Conservation (phyloP, 2,113 vertebrate species). For the Solenodon paradoxus region DNA sequence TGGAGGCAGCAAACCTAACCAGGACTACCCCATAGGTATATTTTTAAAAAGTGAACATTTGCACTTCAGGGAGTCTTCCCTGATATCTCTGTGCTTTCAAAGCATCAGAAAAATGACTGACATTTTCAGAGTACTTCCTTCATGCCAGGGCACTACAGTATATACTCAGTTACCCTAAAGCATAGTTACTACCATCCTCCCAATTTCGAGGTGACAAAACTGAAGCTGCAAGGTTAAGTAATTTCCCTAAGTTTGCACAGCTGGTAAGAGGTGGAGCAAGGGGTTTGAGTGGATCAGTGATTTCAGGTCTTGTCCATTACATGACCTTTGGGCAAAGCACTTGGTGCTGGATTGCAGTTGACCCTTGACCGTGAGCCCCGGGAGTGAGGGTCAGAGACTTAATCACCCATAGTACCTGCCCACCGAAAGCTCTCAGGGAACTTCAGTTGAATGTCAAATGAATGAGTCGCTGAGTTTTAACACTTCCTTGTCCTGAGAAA, state of each 20-base stretch:
- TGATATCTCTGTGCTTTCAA: too few relatives aligned
- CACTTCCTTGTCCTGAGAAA: not conserved
- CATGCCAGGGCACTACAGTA: too few relatives aligned
- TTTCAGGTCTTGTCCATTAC: not conserved
- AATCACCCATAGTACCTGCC: not conserved
- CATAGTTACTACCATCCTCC: not conserved
- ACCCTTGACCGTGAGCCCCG: not conserved
- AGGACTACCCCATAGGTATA: too few relatives aligned
- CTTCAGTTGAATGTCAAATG: not conserved
- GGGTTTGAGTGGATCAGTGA: not conserved
- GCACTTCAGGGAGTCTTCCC: not conserved
- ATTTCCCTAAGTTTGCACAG: too few relatives aligned
- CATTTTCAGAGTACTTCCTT: not conserved
- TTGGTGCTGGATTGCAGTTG: too few relatives aligned
- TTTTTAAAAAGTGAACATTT: not conserved
- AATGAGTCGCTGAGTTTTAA: not conserved
- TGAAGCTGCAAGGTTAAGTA: not conserved
- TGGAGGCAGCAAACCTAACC: too few relatives aligned
- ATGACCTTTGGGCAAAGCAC: not conserved
- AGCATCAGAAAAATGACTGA: not conserved
- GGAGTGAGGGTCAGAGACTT: not conserved
- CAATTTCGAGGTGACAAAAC: not conserved
- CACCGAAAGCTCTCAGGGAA: not conserved
- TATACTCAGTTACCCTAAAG: not conserved
- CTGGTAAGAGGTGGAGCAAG: not conserved